These are phyloP conservation scores for Apotomis turbidana DNA, from an alignment of 2,888 invertebrate genomes.

Conservation along the genomic window DNA sequence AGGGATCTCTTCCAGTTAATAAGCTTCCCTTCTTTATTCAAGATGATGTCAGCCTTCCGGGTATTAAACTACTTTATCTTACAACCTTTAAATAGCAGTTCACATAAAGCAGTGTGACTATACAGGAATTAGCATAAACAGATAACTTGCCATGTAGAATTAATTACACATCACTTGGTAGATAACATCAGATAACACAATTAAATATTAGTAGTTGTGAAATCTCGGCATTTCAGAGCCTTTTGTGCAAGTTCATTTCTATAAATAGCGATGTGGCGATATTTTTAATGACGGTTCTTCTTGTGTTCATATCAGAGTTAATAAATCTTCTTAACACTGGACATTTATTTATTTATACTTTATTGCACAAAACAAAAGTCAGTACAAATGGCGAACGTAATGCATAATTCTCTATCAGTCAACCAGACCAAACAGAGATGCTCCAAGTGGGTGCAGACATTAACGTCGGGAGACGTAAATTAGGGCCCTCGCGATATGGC, in stretches of 20 bases:
- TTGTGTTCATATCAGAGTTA: no score
- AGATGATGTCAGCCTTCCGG: neutral
- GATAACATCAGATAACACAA: slow-evolving; percentile 9
- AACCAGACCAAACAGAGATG: no score
- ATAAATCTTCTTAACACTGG: no score
- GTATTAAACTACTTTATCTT: neutral
- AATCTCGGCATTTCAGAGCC: slow-evolving; percentile 4
- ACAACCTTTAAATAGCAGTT: neutral
- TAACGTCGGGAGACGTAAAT: no score
- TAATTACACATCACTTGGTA: slow-evolving; percentile 4
- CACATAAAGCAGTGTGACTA: neutral
- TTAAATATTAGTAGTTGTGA: slow-evolving; percentile 11
- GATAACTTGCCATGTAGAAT: slow-evolving; percentile 13
- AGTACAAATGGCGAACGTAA: no score
- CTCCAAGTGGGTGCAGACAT: no score
- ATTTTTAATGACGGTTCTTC: neutral
- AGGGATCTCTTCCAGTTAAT: no score
- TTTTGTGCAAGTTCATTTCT: slow-evolving; percentile 6
- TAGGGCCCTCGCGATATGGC: no score
- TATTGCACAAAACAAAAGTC: no score
- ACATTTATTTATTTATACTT: no score
- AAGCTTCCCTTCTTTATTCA: no score
- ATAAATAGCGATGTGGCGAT: neutral
- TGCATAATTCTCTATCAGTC: no score
- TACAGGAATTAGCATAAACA: neutral